Conservation (phyloP, 2,888 invertebrate species). For the Campoplex nolae region DNA sequence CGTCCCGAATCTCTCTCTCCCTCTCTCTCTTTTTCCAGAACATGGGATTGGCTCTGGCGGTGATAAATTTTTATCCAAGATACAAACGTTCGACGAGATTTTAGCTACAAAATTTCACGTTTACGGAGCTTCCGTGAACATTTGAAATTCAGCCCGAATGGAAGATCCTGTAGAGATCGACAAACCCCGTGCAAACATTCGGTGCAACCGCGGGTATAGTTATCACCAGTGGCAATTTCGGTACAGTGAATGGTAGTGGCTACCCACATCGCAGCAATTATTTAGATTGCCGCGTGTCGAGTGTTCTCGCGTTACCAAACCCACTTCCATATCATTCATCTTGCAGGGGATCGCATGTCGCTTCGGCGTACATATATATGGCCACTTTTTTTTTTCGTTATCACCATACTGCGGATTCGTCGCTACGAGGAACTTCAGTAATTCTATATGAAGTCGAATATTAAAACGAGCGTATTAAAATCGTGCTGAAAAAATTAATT, state of each 20-base stretch:
- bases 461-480: not conserved
- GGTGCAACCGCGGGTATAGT: not conserved
- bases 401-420: not conserved
- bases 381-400: not conserved
- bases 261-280: constrained; percentile 74
- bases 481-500: not conserved
- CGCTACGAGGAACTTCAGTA: not conserved
- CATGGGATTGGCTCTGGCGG: not conserved
- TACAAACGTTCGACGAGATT: not conserved
- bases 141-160: not conserved
- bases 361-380: constrained; percentile 1
- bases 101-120: not conserved
- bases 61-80: not conserved
- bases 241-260: constrained; percentile 49
- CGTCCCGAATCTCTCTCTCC: too few relatives aligned
- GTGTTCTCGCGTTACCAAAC: constrained; percentile 68
- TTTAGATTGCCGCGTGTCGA: constrained; percentile 74
- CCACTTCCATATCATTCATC: constrained; percentile 53
- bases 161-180: not conserved
- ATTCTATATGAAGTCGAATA: not conserved
- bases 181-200: not conserved
- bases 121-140: not conserved
- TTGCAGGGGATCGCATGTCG: constrained; percentile 37
- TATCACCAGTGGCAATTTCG: constrained; percentile 40
- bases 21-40: not conserved